Base-by-base conservation (phyloP, 2,113 vertebrate genomes). In the Tachysurus fulvidraco region DNA sequence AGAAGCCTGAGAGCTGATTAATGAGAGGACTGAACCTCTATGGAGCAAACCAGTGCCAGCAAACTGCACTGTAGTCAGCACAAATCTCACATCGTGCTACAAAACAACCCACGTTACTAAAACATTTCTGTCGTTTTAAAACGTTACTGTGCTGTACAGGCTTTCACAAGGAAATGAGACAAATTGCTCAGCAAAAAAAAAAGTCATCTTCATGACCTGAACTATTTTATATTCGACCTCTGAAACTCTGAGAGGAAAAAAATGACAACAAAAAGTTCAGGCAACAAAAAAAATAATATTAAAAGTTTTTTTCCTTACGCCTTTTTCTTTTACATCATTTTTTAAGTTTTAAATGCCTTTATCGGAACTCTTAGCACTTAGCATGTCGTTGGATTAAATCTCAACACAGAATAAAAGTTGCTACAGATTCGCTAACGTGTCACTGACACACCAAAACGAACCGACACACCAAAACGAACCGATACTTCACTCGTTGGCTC, bases 11-110 rank as follows among this genome's bases (percentile, higher is more conserved):
- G 23, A 79, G 50, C 81, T 74, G 55, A 83, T 41, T 57, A 85
- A 86, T 90, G 25, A 91, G 62, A 86, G 59, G 46, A 62, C 84
- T 83, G 90, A 30, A 50, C 57, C 67, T 86, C 83, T 52, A 65
- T 85, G 67, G 81, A 81, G 54, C 7, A 36, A 88, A 85, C 87
- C 85, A 84, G 84, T 87, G 78, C 85, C 76, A 88, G 90, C 89
- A 88, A 87, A 89, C 74, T n/a, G n/a, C 71, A 62, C 67, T 59
- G 80, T 4, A 78, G 88, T 90, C 89, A 90, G 91, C 91, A 88
- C 25, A 92, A 87, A 85, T 67, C 21, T n/a, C 62, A 55, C 54
- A 21, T 28, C 19, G 30, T 52, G 83, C 74, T 55, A 80, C 50
- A 80, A 44, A 57, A 60, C 8, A 21, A 69, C 8, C 41, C 11